Conservation (phyloP, 2,113 vertebrate genomes). For the Psammodynastes pulverulentus region DNA sequence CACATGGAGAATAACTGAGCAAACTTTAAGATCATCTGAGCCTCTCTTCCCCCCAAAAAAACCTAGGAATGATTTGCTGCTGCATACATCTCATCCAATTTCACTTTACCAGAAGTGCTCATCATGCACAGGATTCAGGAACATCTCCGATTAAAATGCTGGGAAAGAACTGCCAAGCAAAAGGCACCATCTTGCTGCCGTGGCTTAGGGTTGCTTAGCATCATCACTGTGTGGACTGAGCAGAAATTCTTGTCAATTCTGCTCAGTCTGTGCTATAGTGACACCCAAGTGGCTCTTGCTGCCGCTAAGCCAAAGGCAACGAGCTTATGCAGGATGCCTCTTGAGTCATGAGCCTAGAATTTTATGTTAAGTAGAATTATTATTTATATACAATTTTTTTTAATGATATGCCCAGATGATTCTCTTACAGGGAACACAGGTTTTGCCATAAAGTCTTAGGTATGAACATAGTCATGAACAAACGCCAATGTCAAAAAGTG, state of each 20-base stretch:
- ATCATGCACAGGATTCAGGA: background rate
- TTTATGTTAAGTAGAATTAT: background rate
- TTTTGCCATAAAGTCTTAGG: background rate
- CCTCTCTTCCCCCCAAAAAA: background rate
- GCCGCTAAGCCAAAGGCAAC: background rate
- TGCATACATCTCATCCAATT: background rate
- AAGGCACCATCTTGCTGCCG: background rate
- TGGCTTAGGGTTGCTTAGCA: background rate
- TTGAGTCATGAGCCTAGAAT: background rate
- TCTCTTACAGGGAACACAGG: background rate
- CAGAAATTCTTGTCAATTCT: background rate
- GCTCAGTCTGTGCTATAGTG: background rate
- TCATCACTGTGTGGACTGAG: background rate
- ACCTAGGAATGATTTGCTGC: background rate
- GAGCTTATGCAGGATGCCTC: background rate
- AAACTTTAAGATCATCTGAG: background rate
- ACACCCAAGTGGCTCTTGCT: background rate
- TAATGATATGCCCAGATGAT: background rate
- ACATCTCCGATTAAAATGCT: background rate
- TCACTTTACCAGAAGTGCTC: background rate
- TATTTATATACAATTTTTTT: background rate
- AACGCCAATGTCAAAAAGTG: background rate
- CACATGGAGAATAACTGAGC: background rate
- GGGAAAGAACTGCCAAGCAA: background rate
- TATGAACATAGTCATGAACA: background rate